Conservation (phyloP, 2,113 vertebrate genomes). For the Saimiri boliviensis region DNA sequence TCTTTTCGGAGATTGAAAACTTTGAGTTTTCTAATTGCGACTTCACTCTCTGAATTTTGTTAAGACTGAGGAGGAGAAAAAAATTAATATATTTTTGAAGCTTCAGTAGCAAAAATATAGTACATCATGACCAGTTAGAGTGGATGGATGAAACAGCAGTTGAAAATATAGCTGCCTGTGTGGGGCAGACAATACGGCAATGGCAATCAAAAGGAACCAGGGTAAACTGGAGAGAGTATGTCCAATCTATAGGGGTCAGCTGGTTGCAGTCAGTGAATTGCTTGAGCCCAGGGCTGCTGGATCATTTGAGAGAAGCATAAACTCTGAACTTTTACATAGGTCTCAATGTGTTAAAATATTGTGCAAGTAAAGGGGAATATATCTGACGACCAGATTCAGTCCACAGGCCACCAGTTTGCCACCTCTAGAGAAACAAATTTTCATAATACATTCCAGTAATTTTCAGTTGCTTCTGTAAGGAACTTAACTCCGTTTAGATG, state of each 20-base stretch:
- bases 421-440: constrained; percentile 26
- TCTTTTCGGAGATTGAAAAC: background rate
- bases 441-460: background rate
- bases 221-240: background rate
- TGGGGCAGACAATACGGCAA: background rate
- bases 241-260: background rate
- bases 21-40: background rate
- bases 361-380: background rate
- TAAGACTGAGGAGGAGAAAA: background rate
- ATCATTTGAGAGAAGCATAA: background rate
- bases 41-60: background rate
- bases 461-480: constrained; percentile 34
- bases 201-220: background rate
- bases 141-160: background rate
- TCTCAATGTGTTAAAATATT: constrained; percentile 5
- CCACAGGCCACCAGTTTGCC: background rate
- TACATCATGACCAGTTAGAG: background rate
- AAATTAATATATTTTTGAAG: constrained; percentile 24
- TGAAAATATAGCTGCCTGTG: background rate
- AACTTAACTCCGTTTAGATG: constrained; percentile 8
- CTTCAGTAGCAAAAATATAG: background rate
- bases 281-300: background rate
- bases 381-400: background rate
- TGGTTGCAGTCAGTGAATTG: background rate
- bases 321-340: background rate